A percentile compares a stretch with the other conserved stretches of the same genome.
Evolutionary conservation across 2,888 invertebrate species (phyloP).

Genomic region (Griposia aprilina): DNA sequence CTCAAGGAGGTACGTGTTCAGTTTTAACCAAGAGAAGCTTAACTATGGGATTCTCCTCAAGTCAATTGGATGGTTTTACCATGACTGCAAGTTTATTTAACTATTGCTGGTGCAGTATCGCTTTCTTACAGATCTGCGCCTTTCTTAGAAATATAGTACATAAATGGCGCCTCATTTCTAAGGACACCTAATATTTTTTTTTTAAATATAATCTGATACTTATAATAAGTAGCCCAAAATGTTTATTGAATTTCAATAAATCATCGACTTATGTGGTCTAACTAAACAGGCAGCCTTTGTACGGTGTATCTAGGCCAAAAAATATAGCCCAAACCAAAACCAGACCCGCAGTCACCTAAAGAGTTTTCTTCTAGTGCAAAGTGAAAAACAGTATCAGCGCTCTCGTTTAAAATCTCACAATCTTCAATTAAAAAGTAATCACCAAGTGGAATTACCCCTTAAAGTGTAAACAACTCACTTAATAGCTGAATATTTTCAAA

Average conservation of each 20-base stretch:
- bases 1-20: conserved; percentile 17
- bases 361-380: not conserved
- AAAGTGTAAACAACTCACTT: conserved; percentile 55
- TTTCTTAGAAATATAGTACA: not conserved
- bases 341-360: not conserved
- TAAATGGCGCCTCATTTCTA: not conserved
- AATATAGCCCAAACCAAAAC: not conserved
- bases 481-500: conserved; percentile 55
- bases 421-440: conserved; percentile 60
- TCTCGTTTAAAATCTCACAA: conserved; percentile 41
- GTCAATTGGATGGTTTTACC: conserved; percentile 4
- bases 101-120: not conserved
- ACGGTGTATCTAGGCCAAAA: not conserved
- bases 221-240: too few relatives aligned
- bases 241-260: not conserved
- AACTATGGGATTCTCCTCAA: not conserved
- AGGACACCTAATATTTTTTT: not conserved
- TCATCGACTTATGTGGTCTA: not conserved
- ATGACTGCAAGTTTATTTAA: not conserved
- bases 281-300: too few relatives aligned
- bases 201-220: not conserved
- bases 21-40: conserved; percentile 18
- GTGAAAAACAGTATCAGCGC: conserved; percentile 22
- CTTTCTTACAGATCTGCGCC: not conserved
- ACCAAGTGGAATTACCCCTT: conserved; percentile 48